These are phyloP conservation scores for Coenonympha glycerion DNA, from an alignment of 2,888 invertebrate genomes.

Conservation along the genomic window DNA sequence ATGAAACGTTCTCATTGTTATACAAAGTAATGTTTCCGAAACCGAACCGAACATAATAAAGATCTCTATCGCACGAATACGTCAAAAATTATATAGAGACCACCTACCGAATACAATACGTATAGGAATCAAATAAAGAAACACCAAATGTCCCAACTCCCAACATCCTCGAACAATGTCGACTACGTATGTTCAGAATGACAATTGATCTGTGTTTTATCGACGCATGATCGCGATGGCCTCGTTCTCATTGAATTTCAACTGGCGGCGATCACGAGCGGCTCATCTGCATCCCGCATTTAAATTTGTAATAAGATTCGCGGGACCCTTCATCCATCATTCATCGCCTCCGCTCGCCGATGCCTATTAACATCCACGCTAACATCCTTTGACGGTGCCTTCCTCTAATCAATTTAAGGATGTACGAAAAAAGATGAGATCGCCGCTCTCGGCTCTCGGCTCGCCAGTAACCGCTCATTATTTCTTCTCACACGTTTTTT, in stretches of 20 bases:
- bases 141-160: conserved; percentile 10
- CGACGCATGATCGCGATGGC: conserved; percentile 49
- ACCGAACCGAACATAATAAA: conserved; percentile 9
- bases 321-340: conserved; percentile 64
- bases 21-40: background rate
- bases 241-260: conserved; percentile 56
- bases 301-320: conserved; percentile 65
- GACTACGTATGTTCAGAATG: conserved; percentile 20
- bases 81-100: conserved; percentile 8
- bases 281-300: conserved; percentile 64
- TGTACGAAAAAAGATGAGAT: conserved; percentile 58
- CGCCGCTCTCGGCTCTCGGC: conserved; percentile 51
- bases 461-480: conserved; percentile 76
- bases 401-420: conserved; percentile 68
- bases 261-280: conserved; percentile 37
- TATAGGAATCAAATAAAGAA: conserved; percentile 10
- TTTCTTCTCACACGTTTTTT: conserved; percentile 76
- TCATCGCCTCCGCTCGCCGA: conserved; percentile 41
- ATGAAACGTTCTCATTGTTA: background rate
- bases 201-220: conserved; percentile 27
- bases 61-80: conserved; percentile 2
- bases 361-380: conserved; percentile 33
- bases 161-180: conserved; percentile 14
- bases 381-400: conserved; percentile 47
- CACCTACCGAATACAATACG: conserved; percentile 7